phyloP scores from a whole-genome alignment of 1,140 invertebrate genomes.

The Dendroctonus valens region DNA sequence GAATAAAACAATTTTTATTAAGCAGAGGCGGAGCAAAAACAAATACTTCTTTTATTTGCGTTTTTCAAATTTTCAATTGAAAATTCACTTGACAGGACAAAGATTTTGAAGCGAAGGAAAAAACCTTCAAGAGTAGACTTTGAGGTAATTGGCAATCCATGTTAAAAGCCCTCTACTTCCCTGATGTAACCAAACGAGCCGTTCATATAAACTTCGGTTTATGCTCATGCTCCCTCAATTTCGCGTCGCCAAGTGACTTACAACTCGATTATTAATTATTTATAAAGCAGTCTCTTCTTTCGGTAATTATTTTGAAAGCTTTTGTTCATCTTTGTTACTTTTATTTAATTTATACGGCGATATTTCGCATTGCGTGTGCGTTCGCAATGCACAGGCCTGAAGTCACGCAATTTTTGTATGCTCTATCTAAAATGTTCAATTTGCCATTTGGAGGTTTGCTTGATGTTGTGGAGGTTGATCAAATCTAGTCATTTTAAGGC shows the following conservation, averaged over 20 bases:
- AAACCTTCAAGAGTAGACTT: background rate
- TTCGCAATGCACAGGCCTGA: background rate
- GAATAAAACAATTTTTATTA: constrained; percentile 7
- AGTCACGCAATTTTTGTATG: too few relatives aligned
- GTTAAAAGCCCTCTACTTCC: constrained; percentile 2
- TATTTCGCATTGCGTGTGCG: constrained; percentile 35
- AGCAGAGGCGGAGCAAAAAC: background rate
- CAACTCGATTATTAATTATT: constrained; percentile 44
- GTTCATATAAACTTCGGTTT: constrained; percentile 14
- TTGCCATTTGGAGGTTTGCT: too few relatives aligned
- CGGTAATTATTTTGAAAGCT: constrained; percentile 44
- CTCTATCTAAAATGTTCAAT: too few relatives aligned
- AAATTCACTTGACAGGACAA: too few relatives aligned
- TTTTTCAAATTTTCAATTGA: too few relatives aligned
- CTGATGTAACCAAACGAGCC: background rate
- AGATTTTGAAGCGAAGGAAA: too few relatives aligned
- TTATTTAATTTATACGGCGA: constrained; percentile 40
- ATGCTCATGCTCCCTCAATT: constrained; percentile 21
- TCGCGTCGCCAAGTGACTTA: constrained; percentile 41
- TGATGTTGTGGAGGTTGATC: too few relatives aligned
- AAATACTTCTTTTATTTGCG: too few relatives aligned
- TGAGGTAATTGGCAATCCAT: background rate
- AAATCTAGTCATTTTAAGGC: too few relatives aligned
- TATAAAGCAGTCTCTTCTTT: constrained; percentile 39
- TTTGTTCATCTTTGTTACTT: constrained; percentile 40